These are phyloP conservation scores for Neoaliturus tenellus DNA, from an alignment of 2,888 invertebrate species.

Conservation along the genomic window DNA sequence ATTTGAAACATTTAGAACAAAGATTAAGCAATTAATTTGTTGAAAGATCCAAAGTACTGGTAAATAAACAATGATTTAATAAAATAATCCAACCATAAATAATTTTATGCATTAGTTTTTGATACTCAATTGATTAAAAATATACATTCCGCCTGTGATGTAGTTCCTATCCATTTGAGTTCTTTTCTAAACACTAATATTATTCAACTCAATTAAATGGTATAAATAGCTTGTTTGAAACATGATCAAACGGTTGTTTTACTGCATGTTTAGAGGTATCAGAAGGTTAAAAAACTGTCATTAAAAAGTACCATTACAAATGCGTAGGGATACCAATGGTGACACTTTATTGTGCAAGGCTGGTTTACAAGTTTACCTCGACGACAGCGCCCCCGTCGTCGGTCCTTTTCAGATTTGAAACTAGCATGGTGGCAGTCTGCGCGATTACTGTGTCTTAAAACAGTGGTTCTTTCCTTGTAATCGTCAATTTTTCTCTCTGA, in stretches of 20 bases:
- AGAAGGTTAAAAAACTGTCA: too few species aligned
- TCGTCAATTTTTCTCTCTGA: constrained; percentile 56
- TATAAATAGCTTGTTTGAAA: too few species aligned
- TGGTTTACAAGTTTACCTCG: background rate
- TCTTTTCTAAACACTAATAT: too few species aligned
- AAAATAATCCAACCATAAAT: too few species aligned
- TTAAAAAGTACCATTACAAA: background rate
- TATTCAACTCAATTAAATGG: too few species aligned
- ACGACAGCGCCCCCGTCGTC: constrained; percentile 1
- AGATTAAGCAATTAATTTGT: too few species aligned
- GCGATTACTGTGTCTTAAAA: constrained; percentile 15
- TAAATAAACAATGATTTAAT: too few species aligned
- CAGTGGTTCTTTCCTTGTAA: constrained; percentile 11
- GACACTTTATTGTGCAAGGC: constrained; percentile 11
- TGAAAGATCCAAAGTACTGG: too few species aligned
- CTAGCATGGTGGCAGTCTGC: constrained; percentile 27
- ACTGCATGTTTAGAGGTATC: too few species aligned
- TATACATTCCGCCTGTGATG: background rate
- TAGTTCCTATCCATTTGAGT: background rate
- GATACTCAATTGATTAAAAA: background rate
- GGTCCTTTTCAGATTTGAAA: constrained; percentile 22
- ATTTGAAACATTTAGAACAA: too few species aligned
- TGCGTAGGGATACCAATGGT: background rate
- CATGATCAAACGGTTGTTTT: too few species aligned
- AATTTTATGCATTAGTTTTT: too few species aligned